phyloP scores from a whole-genome alignment of 92 coral and sea anemone species.

The Bergia sp. region DNA sequence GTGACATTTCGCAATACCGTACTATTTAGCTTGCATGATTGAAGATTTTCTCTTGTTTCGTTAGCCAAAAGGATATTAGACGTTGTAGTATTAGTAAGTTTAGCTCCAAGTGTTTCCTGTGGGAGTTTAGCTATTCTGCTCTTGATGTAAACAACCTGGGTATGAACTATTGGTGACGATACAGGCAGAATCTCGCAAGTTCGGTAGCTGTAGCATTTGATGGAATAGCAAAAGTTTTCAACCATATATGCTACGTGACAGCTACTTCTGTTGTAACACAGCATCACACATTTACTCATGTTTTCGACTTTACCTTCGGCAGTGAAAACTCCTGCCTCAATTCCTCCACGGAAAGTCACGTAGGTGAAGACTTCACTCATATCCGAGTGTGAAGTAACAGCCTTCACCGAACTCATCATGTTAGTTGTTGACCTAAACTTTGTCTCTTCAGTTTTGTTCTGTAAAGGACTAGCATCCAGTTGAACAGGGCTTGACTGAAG shows the following conservation, averaged over 20 bases:
- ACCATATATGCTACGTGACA: conserved; percentile 93
- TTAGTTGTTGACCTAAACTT: background rate
- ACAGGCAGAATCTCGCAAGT: conserved; percentile 85
- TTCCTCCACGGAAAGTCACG: conserved; percentile 78
- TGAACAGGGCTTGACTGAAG: conserved; percentile 30
- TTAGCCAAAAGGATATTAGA: background rate
- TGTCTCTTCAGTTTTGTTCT: background rate
- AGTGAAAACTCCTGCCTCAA: conserved; percentile 76
- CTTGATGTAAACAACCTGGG: conserved; percentile 73
- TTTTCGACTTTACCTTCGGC: conserved; percentile 64
- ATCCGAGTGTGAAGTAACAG: conserved; percentile 22
- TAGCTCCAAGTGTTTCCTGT: conserved; percentile 30
- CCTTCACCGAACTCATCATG: background rate
- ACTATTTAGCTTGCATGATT: conserved; percentile 59
- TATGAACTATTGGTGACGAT: conserved; percentile 62
- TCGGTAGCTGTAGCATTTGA: conserved; percentile 86
- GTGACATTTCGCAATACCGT: conserved; percentile 83
- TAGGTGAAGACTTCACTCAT: conserved; percentile 68
- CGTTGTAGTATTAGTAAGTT: conserved; percentile 8
- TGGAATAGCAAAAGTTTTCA: conserved; percentile 73
- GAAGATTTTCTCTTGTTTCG: conserved; percentile 19
- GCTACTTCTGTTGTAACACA: conserved; percentile 59
- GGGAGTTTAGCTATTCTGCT: conserved; percentile 71
- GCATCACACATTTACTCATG: conserved; percentile 73
- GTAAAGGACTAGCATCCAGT: conserved; percentile 26